A percentile compares a stretch with the other conserved stretches of the same genome.
phyloP scores from a whole-genome alignment of 2,113 vertebrate species.

The Riparia riparia region DNA sequence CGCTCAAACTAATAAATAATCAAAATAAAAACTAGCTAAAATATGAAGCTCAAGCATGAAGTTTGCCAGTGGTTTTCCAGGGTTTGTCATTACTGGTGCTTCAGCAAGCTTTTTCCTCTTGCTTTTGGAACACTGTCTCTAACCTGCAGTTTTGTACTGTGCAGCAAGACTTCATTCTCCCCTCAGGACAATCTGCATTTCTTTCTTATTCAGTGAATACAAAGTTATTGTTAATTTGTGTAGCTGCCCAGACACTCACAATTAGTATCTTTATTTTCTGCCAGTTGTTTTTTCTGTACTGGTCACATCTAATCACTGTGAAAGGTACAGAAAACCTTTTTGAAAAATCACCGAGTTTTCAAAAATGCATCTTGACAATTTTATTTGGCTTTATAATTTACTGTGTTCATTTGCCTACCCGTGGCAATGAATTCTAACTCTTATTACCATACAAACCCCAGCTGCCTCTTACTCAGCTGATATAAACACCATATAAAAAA shows the following conservation, averaged over 20 bases:
- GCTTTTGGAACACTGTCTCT: neutral
- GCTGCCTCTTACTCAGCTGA: neutral
- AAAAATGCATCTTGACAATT: slow-evolving; percentile 41
- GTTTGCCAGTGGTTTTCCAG: neutral
- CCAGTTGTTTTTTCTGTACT: neutral
- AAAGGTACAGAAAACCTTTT: neutral
- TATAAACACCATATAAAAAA: neutral
- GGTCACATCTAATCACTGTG: neutral
- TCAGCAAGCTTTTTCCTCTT: neutral
- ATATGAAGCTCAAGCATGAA: neutral
- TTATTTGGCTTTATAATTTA: slow-evolving; percentile 36
- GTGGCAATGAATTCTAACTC: neutral
- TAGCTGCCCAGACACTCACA: neutral
- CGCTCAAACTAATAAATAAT: neutral
- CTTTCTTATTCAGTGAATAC: neutral
- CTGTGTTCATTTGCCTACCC: neutral
- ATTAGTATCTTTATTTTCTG: slow-evolving; percentile 14
- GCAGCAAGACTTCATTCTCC: neutral
- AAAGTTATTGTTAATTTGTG: neutral
- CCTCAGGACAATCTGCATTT: neutral
- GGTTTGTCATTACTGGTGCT: neutral
- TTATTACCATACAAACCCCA: neutral
- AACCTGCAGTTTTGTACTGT: neutral
- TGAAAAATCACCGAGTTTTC: slow-evolving; percentile 1
- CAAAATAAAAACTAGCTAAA: neutral